A percentile compares a stretch with the other conserved stretches of the same genome.
Conservation (phyloP, 2,888 invertebrate genomes). For the Julus scandinavius region DNA sequence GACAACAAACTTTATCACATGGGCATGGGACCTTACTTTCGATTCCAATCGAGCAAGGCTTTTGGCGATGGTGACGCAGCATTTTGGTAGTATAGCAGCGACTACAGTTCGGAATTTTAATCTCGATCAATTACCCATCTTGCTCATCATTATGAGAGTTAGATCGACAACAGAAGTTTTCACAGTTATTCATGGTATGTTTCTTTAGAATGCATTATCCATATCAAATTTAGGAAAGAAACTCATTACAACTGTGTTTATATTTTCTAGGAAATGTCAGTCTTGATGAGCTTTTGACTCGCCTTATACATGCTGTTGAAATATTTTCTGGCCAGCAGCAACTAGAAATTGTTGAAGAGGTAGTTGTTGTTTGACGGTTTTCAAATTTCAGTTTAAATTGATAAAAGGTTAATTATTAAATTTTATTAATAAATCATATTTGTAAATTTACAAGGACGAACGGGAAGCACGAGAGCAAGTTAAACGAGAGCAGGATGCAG, state of each 20-base stretch:
- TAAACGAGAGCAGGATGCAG: constrained; percentile 92
- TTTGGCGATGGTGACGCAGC: constrained; percentile 78
- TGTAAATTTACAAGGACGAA: constrained; percentile 71
- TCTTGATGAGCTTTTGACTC: constrained; percentile 87
- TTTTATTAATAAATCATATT: not conserved
- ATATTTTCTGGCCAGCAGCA: constrained; percentile 81
- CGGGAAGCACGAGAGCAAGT: constrained; percentile 88
- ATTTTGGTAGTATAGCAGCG: constrained; percentile 84
- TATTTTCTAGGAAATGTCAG: constrained; percentile 78
- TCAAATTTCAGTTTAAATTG: too few relatives aligned
- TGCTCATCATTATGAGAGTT: constrained; percentile 88
- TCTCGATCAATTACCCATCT: constrained; percentile 86
- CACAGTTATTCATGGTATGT: constrained; percentile 85
- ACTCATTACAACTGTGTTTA: not conserved
- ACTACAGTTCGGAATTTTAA: constrained; percentile 86
- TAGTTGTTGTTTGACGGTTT: constrained; percentile 57
- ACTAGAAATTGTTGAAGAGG: constrained; percentile 82
- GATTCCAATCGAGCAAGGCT: constrained; percentile 85
- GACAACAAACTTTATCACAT: constrained; percentile 88
- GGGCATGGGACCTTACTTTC: constrained; percentile 97
- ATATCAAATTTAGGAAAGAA: not conserved
- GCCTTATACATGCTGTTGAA: constrained; percentile 87
- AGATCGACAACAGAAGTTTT: constrained; percentile 90
- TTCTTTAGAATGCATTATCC: not conserved
- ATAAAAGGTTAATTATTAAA: not conserved